Percentiles rank a stretch among this genome's conserved stretches.
These are phyloP conservation scores for Ptychochromis oligacanthus DNA, from an alignment of 2,113 vertebrate genomes.

Conservation along the genomic window DNA sequence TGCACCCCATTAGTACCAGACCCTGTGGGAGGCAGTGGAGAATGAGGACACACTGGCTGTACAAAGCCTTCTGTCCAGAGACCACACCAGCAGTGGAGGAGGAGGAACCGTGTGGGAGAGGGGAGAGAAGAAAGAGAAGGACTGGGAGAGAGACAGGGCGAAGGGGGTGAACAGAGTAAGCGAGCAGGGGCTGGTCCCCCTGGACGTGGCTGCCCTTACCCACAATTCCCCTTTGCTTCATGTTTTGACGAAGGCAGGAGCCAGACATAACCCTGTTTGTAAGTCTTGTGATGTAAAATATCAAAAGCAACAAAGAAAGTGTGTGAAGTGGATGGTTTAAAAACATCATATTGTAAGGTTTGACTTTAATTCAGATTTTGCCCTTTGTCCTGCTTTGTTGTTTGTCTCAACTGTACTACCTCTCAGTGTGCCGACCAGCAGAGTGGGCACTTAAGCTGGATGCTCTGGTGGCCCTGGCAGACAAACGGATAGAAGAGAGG, in stretches of 20 bases:
- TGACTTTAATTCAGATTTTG: background rate
- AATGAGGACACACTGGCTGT: slow-evolving; percentile 80
- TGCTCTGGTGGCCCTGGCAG: slow-evolving; percentile 71
- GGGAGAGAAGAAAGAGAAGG: slow-evolving; percentile 67
- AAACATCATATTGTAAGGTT: background rate
- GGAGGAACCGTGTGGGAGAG: slow-evolving; percentile 59
- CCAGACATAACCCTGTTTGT: slow-evolving; percentile 78
- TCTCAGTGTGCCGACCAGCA: slow-evolving; percentile 65
- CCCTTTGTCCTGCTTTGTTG: background rate
- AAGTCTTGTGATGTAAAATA: slow-evolving; percentile 48
- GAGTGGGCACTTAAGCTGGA: slow-evolving; percentile 79
- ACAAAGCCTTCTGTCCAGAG: slow-evolving; percentile 75
- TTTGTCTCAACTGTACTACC: background rate
- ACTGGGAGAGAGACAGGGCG: slow-evolving; percentile 67
- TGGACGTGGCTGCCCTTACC: slow-evolving; percentile 80
- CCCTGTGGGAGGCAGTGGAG: slow-evolving; percentile 81
- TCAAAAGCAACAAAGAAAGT: background rate
- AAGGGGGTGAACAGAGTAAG: slow-evolving; percentile 76
- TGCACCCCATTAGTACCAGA: slow-evolving; percentile 71
- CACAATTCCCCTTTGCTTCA: slow-evolving; percentile 79
- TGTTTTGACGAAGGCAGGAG: slow-evolving; percentile 77
- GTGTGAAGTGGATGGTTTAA: background rate
- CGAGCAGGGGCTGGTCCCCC: slow-evolving; percentile 79
- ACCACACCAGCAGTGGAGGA: slow-evolving; percentile 43
- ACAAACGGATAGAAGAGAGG: slow-evolving; percentile 66